These are phyloP conservation scores for Anguilla japonica DNA, from an alignment of 2,113 vertebrate species.

Conservation along the genomic window DNA sequence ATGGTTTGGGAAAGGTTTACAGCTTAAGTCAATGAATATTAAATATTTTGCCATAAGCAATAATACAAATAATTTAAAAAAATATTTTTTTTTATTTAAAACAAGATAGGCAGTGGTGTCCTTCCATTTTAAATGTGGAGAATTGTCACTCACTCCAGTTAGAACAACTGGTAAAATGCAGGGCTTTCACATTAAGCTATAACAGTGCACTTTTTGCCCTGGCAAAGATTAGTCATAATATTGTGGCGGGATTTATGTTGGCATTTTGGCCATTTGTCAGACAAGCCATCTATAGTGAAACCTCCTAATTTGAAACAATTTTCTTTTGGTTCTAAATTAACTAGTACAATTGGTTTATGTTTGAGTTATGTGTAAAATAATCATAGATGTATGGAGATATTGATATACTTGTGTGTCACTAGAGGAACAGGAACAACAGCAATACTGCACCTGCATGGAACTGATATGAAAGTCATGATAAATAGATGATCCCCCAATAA, in stretches of 20 bases:
- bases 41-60: neutral
- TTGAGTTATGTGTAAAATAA: too few relatives aligned
- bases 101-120: neutral
- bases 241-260: too few relatives aligned
- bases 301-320: neutral
- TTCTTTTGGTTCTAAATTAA: neutral
- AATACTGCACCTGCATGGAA: constrained; percentile 7
- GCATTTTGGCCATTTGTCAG: neutral
- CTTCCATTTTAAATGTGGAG: neutral
- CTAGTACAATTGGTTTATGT: too few relatives aligned
- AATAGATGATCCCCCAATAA: too few relatives aligned
- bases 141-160: neutral
- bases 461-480: too few relatives aligned
- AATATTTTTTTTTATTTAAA: neutral
- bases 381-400: neutral
- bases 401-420: neutral
- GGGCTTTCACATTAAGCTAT: constrained; percentile 12
- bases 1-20: neutral
- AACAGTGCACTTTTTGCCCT: constrained; percentile 14
- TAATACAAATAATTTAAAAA: neutral
- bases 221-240: neutral
- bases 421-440: neutral
- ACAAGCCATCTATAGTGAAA: neutral
- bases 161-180: neutral
- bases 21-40: neutral